Conservation (phyloP, 1,140 invertebrate species). For the Papilio aristodemus region DNA sequence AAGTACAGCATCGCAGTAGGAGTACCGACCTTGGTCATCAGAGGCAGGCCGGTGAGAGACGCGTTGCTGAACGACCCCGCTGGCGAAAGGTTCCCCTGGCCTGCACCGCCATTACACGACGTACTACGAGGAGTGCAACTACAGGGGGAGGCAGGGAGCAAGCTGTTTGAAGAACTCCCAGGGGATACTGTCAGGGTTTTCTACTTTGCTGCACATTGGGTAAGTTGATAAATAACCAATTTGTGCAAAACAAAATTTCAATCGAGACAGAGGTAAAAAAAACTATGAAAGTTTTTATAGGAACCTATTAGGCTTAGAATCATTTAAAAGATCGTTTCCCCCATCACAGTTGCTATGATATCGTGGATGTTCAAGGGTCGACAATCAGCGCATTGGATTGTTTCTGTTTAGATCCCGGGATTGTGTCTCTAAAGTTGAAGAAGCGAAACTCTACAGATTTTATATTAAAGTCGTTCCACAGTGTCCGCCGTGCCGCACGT, state of each 20-base stretch:
- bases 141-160: constrained; percentile 75
- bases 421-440: too few species aligned
- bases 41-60: constrained; percentile 78
- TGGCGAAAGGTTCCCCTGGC: constrained; percentile 87
- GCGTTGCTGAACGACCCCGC: constrained; percentile 82
- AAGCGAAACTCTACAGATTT: neutral
- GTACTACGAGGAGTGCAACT: constrained; percentile 83
- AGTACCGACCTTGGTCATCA: constrained; percentile 86
- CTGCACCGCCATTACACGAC: constrained; percentile 81
- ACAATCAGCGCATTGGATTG: too few species aligned
- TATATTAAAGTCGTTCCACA: constrained; percentile 54
- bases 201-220: constrained; percentile 93
- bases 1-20: constrained; percentile 88
- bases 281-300: too few species aligned
- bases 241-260: too few species aligned
- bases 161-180: constrained; percentile 81
- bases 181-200: constrained; percentile 85
- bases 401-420: too few species aligned
- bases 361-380: neutral
- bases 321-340: too few species aligned
- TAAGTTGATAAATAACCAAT: constrained; percentile 60
- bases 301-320: too few species aligned
- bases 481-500: constrained; percentile 91
- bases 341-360: neutral
- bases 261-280: too few species aligned